Evolutionary conservation across 1,140 invertebrate genomes (phyloP), one percentile per base, ranked within the genome.

Genomic region (Rhopalosiphum padi): DNA sequence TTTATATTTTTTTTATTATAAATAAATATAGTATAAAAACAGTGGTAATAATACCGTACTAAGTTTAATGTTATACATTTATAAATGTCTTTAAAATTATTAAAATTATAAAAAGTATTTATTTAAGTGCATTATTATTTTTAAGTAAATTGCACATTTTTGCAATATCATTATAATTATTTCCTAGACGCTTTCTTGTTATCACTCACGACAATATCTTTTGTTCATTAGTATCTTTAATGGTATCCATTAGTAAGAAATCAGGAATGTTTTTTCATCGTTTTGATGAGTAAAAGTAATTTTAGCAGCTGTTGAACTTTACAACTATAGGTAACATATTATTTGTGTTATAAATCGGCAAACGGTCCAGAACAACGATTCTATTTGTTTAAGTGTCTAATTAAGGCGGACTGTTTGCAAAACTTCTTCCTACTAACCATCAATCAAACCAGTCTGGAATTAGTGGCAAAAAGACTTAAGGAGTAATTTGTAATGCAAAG

Each of bases 311-410:
- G 87, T 48, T 88, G 21, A 53, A n/a, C 30, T 88, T 88, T 51
- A 53, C 87, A 88, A n/a, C 30, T 53, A n/a, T 89, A 53, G 88
- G 51, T 55, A 89, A 35, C 22, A 55, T 35, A 87, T 87, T 87
- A 87, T 37, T 37, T n/a, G 48, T 25, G 51, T 89, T 55, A 35
- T 37, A 89, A 89, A 53, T 37, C 1, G 51, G 7, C 51, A 53
- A 89, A 89, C n/a, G 51, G 46, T 53, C n/a, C n/a, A 37, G 48
- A 23, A 55, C 23, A 53, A 53, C n/a, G 7, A 89, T 53, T 55
- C 23, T 55, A 89, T 35, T 89, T 55, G 51, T n/a, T 55, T 89
- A 41, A 41, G 48, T 4, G 22, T 55, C 48, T 30, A 89, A 89
- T 89, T 89, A 89, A 41, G 51, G 35, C 8, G 22, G 51, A 89